These are phyloP conservation scores for Marmota flaviventris DNA, from an alignment of 2,113 vertebrate species.

Conservation along the genomic window DNA sequence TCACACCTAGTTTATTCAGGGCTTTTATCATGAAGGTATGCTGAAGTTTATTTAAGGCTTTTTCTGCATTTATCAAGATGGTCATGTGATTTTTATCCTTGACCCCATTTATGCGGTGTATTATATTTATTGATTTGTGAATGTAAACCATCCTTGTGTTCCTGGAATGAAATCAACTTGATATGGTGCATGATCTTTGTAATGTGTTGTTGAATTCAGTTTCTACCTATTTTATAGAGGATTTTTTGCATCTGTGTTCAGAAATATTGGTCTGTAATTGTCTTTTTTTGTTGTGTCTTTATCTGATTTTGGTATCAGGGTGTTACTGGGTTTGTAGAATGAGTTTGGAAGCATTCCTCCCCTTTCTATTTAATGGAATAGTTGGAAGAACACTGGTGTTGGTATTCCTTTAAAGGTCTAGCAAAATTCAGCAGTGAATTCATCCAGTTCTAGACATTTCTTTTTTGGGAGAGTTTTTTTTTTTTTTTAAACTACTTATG, in stretches of 20 bases:
- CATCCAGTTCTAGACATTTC: neutral
- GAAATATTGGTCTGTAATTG: neutral
- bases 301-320: neutral
- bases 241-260: neutral
- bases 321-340: neutral
- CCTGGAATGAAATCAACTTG: neutral
- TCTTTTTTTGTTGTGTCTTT: neutral
- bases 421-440: neutral
- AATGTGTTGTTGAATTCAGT: neutral
- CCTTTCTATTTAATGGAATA: neutral
- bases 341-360: neutral
- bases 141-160: neutral
- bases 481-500: neutral
- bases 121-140: neutral
- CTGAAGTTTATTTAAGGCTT: neutral
- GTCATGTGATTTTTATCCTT: neutral
- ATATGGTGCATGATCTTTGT: neutral
- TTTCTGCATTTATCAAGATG: neutral
- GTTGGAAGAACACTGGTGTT: neutral
- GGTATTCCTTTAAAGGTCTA: neutral
- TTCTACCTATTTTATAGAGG: too few species aligned
- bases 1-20: neutral
- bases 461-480: neutral
- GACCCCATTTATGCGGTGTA: neutral
- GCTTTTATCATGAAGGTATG: neutral